Evolutionary conservation across 2,888 invertebrate genomes (phyloP), one percentile per base, ranked within the genome.

Genomic region (Tipula unca): DNA sequence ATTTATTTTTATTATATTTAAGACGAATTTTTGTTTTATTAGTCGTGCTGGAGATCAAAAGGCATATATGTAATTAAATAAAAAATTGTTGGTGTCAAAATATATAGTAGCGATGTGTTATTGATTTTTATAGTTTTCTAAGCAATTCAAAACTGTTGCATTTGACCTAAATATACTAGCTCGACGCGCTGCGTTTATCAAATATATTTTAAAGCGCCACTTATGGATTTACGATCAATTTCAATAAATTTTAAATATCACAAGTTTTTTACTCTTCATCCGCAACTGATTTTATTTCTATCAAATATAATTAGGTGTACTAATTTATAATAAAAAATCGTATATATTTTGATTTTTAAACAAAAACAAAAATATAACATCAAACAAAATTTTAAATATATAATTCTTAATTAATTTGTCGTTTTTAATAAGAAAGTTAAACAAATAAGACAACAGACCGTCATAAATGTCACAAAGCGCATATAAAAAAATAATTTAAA

Each of bases 361-460:
- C 10, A 69, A 69, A 69, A 69, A 69, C 14, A 69, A 48, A 42
- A 48, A n/a, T n/a, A 3, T 4, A 20, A 69, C 69, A 69, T 69
- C 69, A 69, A 69, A 69, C 69, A 69, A 69, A 69, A 69, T 14
- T 20, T 69, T 69, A 69, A 69, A 69, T 69, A 25, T 69, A 69
- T 69, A 69, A 69, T 69, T 69, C 69, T 69, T 69, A 69, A 69
- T 69, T 69, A 69, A 69, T 69, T 25, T 69, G 69, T 69, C 69
- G 25, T 69, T 25, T 69, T 69, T 20, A n/a, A n/a, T n/a, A 69
- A 69, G 69, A 69, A 69, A 69, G 69, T 69, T 69, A 69, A 69
- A 69, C 69, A 69, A 69, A 69, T 69, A 69, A 69, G 69, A 25
- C 69, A 69, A 69, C 25, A 20, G 25, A 69, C 69, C 25, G 25